Evolutionary conservation across 2,797 vertebrate genomes (phyloP).

Genomic region (Sebastes taczanowskii): DNA sequence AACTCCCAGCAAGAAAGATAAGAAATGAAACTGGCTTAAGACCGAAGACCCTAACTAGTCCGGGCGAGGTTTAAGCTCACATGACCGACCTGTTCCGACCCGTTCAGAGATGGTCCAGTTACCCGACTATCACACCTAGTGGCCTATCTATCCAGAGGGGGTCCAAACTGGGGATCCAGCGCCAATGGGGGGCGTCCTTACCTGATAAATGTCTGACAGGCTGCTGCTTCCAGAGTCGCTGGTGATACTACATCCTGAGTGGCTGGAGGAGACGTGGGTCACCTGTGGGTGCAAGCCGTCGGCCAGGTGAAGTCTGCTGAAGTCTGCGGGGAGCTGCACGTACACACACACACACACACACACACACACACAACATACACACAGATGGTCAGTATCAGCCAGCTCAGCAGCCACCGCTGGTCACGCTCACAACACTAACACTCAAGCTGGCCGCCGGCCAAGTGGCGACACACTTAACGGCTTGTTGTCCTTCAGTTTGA

Average conservation of each 20-base stretch:
- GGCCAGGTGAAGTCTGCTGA: conserved; percentile 98
- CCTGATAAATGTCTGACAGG: conserved; percentile 99
- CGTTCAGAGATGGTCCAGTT: background rate
- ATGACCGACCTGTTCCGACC: background rate
- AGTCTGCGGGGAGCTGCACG: conserved; percentile 97
- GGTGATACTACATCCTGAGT: conserved; percentile 99
- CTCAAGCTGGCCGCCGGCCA: conserved; percentile 22
- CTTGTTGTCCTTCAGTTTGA: background rate
- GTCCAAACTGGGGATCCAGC: conserved; percentile 31
- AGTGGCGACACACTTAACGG: background rate
- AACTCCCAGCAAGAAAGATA: background rate
- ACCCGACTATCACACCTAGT: background rate
- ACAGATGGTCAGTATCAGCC: conserved; percentile 74
- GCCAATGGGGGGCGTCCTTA: conserved; percentile 74
- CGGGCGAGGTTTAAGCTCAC: background rate
- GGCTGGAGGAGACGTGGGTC: conserved; percentile 98
- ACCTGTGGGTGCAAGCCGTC: conserved; percentile 99
- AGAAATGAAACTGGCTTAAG: background rate
- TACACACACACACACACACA: conserved; percentile 68
- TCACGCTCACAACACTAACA: conserved; percentile 38
- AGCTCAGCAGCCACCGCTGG: conserved; percentile 35
- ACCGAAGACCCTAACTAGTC: background rate
- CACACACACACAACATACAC: conserved; percentile 55
- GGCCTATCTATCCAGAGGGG: background rate
- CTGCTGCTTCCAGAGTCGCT: conserved; percentile 99